phyloP scores from a whole-genome alignment of 2,797 vertebrate genomes.

The Sparus aurata region DNA sequence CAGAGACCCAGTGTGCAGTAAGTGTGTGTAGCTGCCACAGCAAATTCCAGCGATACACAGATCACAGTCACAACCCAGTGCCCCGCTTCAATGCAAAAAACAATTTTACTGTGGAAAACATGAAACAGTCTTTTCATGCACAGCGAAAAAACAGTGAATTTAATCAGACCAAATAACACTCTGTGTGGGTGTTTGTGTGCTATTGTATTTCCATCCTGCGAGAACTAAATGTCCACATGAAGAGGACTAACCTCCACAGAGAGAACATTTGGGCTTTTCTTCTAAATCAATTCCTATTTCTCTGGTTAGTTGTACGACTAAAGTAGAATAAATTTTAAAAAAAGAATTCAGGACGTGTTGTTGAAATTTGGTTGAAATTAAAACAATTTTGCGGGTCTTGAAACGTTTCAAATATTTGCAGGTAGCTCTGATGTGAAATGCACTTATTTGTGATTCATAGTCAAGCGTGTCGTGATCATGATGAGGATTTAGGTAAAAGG shows the following conservation, averaged over 20 bases:
- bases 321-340: too few species aligned
- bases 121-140: neutral
- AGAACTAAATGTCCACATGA: neutral
- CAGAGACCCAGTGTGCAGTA: conserved; percentile 23
- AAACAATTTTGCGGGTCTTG: neutral
- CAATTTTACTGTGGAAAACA: neutral
- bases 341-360: neutral
- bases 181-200: neutral
- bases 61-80: neutral
- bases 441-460: too few species aligned
- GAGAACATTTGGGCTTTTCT: neutral
- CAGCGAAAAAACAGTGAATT: neutral
- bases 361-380: neutral
- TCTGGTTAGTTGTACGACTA: too few species aligned
- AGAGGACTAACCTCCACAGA: neutral
- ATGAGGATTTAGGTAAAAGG: conserved; percentile 3
- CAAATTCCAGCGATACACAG: conserved; percentile 38
- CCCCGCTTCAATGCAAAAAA: neutral
- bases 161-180: neutral
- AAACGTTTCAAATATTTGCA: neutral
- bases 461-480: neutral
- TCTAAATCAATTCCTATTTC: neutral
- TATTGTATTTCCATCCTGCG: neutral
- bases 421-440: neutral
- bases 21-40: conserved; percentile 33